phyloP scores from a whole-genome alignment of 2,888 invertebrate genomes.

The Schizotus pectinicornis region DNA sequence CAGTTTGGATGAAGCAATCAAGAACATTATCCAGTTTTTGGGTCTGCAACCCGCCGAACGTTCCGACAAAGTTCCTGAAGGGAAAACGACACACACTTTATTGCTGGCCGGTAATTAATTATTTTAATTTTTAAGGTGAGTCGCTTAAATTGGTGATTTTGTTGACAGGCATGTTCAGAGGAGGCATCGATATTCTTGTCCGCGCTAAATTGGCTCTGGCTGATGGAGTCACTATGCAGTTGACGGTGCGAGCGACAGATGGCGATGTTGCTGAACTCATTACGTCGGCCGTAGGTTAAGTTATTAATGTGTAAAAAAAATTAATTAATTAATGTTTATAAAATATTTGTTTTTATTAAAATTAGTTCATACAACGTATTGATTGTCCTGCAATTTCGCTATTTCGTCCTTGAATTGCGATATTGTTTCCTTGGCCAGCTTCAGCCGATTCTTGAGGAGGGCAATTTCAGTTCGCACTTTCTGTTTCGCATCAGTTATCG shows the following conservation, averaged over 20 bases:
- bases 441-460: constrained; percentile 83
- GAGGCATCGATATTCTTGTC: constrained; percentile 88
- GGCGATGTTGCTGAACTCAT: constrained; percentile 87
- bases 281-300: constrained; percentile 82
- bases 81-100: constrained; percentile 81
- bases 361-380: constrained; percentile 38
- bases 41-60: constrained; percentile 87
- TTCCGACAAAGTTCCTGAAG: constrained; percentile 82
- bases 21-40: constrained; percentile 80
- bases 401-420: constrained; percentile 82
- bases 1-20: constrained; percentile 82
- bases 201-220: constrained; percentile 83
- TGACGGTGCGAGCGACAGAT: constrained; percentile 87
- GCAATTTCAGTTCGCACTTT: constrained; percentile 83
- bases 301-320: constrained; percentile 23
- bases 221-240: constrained; percentile 90
- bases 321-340: constrained; percentile 10
- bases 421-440: constrained; percentile 85
- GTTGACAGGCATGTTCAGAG: constrained; percentile 79
- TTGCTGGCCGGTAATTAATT: constrained; percentile 71
- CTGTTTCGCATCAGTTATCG: constrained; percentile 77
- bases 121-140: not conserved
- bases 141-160: not conserved
- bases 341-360: constrained; percentile 9
- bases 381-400: constrained; percentile 57